Percentiles rank a stretch among this genome's conserved stretches.
These are phyloP conservation scores for Danio choprae DNA, from an alignment of 2,797 vertebrate species.

Conservation along the genomic window DNA sequence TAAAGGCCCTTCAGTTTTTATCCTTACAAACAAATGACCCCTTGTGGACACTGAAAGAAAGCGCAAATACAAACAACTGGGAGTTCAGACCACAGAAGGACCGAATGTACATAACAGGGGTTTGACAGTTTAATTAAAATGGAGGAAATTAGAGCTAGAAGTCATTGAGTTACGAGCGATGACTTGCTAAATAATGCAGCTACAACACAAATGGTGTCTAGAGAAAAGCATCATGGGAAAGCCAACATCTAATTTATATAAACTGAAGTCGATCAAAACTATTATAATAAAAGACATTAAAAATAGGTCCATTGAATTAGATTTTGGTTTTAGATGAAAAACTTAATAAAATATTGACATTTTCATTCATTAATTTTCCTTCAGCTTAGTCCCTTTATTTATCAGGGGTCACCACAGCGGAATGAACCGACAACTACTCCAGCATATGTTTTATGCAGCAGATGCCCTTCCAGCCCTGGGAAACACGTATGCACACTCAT, in stretches of 20 bases:
- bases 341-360: no score
- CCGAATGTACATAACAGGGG: background rate
- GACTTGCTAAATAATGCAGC: background rate
- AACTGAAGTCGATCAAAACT: no score
- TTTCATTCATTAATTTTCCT: no score
- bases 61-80: background rate
- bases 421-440: no score
- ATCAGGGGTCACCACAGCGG: no score
- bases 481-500: no score
- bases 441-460: no score
- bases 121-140: background rate
- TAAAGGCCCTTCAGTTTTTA: background rate
- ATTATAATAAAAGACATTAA: background rate
- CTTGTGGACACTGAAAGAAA: constrained; percentile 34
- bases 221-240: background rate
- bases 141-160: background rate
- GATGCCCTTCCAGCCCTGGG: no score
- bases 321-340: no score
- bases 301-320: no score
- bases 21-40: constrained; percentile 29
- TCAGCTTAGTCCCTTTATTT: no score
- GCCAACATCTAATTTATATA: background rate
- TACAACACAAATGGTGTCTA: background rate
- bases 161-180: background rate
- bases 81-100: background rate